These are phyloP conservation scores for Urocolius indicus DNA, from an alignment of 2,113 vertebrate genomes.

Conservation along the genomic window DNA sequence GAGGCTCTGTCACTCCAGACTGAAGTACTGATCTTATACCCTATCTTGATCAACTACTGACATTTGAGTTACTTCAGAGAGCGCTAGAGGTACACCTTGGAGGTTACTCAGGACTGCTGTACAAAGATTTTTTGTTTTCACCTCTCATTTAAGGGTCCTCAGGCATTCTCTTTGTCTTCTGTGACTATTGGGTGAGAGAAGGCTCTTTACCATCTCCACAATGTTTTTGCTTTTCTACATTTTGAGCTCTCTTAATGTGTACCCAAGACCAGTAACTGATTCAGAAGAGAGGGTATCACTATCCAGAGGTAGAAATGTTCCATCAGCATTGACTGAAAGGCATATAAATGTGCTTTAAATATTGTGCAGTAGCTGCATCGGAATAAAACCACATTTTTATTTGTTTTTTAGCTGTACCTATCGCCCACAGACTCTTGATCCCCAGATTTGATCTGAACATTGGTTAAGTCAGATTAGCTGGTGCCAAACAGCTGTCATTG, in stretches of 20 bases:
- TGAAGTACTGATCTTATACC: not conserved
- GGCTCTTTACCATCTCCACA: not conserved
- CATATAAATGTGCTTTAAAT: not conserved
- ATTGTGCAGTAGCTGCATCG: not conserved
- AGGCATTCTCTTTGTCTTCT: not conserved
- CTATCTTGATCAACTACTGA: not conserved
- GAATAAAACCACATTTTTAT: not conserved
- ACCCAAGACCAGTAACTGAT: not conserved
- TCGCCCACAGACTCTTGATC: not conserved
- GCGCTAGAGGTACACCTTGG: not conserved
- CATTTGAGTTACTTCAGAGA: not conserved
- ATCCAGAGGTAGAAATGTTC: not conserved
- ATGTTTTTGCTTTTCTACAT: not conserved
- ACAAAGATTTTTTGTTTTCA: not conserved
- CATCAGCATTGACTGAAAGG: not conserved
- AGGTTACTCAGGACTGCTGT: not conserved
- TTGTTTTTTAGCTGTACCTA: not conserved
- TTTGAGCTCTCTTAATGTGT: not conserved
- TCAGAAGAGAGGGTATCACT: not conserved
- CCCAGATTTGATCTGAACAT: not conserved
- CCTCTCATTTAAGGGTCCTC: not conserved
- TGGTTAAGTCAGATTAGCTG: not conserved
- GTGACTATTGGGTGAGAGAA: not conserved
- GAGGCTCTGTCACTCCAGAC: not conserved
- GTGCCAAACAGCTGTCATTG: not conserved